Evolutionary conservation across 2,797 vertebrate species (phyloP).

Genomic region (Enteromius anoplus): DNA sequence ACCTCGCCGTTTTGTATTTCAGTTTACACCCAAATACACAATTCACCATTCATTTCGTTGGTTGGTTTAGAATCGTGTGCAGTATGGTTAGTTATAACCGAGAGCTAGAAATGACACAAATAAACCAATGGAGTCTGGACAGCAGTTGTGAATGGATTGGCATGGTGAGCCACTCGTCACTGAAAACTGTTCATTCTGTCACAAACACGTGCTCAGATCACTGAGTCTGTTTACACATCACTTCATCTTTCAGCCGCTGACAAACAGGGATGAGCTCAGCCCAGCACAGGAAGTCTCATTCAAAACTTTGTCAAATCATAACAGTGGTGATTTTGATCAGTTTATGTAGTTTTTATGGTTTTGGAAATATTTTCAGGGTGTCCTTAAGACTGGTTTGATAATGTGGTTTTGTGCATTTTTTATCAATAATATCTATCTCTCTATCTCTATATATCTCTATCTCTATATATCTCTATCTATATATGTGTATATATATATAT

Average conservation of each 20-base stretch:
- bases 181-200: background rate
- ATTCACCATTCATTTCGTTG: background rate
- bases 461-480: too few species aligned
- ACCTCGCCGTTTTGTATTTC: background rate
- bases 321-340: background rate
- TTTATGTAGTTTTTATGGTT: background rate
- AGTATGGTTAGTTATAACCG: background rate
- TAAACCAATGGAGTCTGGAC: background rate
- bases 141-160: too few species aligned
- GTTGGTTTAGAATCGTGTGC: background rate
- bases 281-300: background rate
- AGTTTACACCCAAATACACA: background rate
- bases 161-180: background rate
- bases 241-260: conserved; percentile 19
- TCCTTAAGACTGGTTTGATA: background rate
- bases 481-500: too few species aligned
- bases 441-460: too few species aligned
- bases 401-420: background rate
- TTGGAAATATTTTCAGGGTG: background rate
- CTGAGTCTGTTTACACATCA: conserved; percentile 22
- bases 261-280: conserved; percentile 3
- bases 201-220: background rate
- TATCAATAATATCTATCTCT: too few species aligned
- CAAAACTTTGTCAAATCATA: background rate
- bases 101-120: background rate